phyloP scores from a whole-genome alignment of 2,797 vertebrate species.

The Podarcis siculus region DNA sequence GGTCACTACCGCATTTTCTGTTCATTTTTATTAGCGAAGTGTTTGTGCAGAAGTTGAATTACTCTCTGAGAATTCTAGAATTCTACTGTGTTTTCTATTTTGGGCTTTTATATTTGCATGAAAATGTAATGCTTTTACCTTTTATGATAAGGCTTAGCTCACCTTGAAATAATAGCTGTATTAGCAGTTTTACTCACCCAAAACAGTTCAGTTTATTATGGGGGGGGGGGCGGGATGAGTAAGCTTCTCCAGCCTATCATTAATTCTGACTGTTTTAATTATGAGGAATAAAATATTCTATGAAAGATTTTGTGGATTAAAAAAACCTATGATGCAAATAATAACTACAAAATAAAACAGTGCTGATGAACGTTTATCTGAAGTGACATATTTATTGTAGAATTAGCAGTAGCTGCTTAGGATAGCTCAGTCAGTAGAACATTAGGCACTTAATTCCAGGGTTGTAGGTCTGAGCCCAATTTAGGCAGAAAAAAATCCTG shows the following conservation, averaged over 20 bases:
- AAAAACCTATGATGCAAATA: conserved; percentile 67
- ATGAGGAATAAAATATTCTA: conserved; percentile 55
- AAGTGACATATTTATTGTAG: conserved; percentile 38
- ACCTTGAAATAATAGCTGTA: conserved; percentile 71
- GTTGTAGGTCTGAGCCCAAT: no score
- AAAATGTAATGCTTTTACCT: conserved; percentile 68
- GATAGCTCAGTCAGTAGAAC: no score
- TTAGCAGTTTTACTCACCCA: conserved; percentile 66
- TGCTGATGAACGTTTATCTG: conserved; percentile 40
- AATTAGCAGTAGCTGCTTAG: conserved; percentile 45
- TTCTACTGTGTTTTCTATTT: conserved; percentile 54
- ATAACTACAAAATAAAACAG: conserved; percentile 57
- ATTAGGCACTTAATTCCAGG: no score
- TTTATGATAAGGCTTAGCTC: conserved; percentile 66
- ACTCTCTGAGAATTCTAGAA: conserved; percentile 40
- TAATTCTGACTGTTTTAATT: conserved; percentile 78
- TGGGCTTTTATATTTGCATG: conserved; percentile 37
- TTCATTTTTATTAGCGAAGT: conserved; percentile 47
- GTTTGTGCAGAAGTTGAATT: conserved; percentile 52
- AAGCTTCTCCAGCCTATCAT: conserved; percentile 64
- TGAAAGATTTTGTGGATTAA: conserved; percentile 69
- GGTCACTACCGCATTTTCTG: conserved; percentile 20
- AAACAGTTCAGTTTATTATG: conserved; percentile 71
- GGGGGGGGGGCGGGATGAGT: conserved; percentile 48
- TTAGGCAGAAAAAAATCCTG: no score